Percentiles rank a stretch among this genome's conserved stretches.
Evolutionary conservation across 1,140 invertebrate species (phyloP).

Genomic region (Drosophila chauvacae): DNA sequence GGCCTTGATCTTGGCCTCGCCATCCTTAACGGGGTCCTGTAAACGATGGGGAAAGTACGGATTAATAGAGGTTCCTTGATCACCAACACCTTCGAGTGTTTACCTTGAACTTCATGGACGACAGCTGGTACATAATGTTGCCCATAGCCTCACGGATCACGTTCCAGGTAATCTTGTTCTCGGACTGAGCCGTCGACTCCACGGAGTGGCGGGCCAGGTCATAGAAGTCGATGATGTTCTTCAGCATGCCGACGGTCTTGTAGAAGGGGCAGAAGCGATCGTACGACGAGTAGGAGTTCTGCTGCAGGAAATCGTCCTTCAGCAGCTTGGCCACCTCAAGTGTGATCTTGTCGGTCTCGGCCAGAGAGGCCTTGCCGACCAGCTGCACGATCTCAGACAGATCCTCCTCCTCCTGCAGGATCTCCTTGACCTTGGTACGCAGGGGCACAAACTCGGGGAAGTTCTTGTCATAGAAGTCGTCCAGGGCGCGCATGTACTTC

Average conservation of each 20-base stretch:
- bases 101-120: slow-evolving; percentile 99
- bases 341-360: slow-evolving; percentile 99
- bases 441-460: slow-evolving; percentile 99
- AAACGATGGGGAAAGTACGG: slow-evolving; percentile 27
- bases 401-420: slow-evolving; percentile 99
- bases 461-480: slow-evolving; percentile 99
- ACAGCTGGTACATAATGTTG: slow-evolving; percentile 98
- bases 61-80: background rate
- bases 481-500: slow-evolving; percentile 98
- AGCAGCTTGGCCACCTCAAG: slow-evolving; percentile 99
- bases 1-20: slow-evolving; percentile 97
- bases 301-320: slow-evolving; percentile 99
- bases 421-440: slow-evolving; percentile 97
- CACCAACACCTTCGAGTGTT: too few species aligned
- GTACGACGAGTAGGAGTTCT: slow-evolving; percentile 98
- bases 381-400: slow-evolving; percentile 99
- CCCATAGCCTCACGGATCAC: slow-evolving; percentile 98
- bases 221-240: slow-evolving; percentile 99
- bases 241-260: slow-evolving; percentile 99
- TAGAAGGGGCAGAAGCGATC: slow-evolving; percentile 99
- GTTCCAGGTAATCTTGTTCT: slow-evolving; percentile 99
- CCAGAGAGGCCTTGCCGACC: slow-evolving; percentile 99
- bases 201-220: slow-evolving; percentile 99
- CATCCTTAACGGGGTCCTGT: slow-evolving; percentile 98
- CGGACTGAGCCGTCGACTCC: slow-evolving; percentile 98